Evolutionary conservation across 2,113 vertebrate genomes (phyloP).

Genomic region (Myiozetetes cayanensis): DNA sequence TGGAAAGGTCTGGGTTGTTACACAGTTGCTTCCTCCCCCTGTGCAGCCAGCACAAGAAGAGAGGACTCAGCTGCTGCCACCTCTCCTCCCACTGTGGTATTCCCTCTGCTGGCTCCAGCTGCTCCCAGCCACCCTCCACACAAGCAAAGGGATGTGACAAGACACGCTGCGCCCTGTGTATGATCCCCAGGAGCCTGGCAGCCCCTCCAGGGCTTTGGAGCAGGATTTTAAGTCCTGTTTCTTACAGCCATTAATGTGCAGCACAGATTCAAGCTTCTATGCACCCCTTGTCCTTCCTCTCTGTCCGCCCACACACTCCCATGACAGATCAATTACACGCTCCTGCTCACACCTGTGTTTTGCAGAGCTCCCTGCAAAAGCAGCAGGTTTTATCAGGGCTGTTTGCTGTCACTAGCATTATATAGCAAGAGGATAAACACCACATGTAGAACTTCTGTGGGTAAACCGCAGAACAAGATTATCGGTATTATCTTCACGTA

Average conservation of each 20-base stretch:
- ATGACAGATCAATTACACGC: not conserved
- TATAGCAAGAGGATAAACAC: not conserved
- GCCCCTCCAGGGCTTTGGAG: not conserved
- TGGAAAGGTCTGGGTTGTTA: not conserved
- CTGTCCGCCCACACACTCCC: not conserved
- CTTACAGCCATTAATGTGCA: not conserved
- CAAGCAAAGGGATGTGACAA: not conserved
- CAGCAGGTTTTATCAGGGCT: not conserved
- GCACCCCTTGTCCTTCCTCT: not conserved
- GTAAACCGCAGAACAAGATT: not conserved
- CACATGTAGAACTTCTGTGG: not conserved
- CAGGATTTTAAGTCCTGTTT: not conserved
- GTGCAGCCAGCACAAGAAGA: not conserved
- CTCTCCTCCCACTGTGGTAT: not conserved
- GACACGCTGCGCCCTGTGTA: rapidly evolving
- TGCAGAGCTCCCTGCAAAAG: not conserved
- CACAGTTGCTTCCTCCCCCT: too few species aligned
- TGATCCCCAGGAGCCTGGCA: not conserved
- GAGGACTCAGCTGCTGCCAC: not conserved
- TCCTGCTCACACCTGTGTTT: not conserved
- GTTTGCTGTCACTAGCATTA: not conserved
- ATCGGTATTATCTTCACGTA: not conserved
- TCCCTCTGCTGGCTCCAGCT: not conserved
- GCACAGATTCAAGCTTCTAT: not conserved
- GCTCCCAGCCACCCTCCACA: not conserved